Evolutionary conservation across 2,113 vertebrate species (phyloP).

Genomic region (Heteronetta atricapilla): DNA sequence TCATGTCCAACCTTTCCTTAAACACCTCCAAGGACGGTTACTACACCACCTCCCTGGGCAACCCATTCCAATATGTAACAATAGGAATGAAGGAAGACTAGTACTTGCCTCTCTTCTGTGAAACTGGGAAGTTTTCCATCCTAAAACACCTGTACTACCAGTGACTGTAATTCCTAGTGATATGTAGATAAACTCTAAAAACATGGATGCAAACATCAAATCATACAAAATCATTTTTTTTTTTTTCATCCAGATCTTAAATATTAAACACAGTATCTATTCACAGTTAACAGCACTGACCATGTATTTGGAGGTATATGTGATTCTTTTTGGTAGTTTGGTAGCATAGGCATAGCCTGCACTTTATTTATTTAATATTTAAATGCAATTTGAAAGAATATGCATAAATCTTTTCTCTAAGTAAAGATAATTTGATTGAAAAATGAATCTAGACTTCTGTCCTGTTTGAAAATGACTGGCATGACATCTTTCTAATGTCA

Average conservation of each 20-base stretch:
- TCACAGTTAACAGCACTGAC: fast-evolving
- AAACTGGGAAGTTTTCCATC: neutral
- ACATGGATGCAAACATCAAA: neutral
- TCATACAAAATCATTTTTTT: neutral
- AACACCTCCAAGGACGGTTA: no score
- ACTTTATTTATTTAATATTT: no score
- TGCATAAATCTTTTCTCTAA: neutral
- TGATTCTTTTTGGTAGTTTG: neutral
- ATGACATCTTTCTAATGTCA: conserved; percentile 46
- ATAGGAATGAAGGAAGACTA: neutral
- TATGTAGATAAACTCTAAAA: neutral
- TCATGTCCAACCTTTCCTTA: no score
- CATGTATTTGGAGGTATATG: neutral
- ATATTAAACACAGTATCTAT: no score
- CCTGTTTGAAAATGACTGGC: conserved; percentile 9
- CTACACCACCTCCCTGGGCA: no score
- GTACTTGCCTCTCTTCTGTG: neutral
- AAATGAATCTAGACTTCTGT: conserved; percentile 42
- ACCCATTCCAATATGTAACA: no score
- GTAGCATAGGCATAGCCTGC: neutral
- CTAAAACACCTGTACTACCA: neutral
- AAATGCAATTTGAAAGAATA: no score
- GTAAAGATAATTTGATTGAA: neutral
- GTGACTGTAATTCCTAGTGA: neutral
- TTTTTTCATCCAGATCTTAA: neutral